These are phyloP conservation scores for Notodromas monacha DNA, from an alignment of 2,888 invertebrate species.

Conservation along the genomic window DNA sequence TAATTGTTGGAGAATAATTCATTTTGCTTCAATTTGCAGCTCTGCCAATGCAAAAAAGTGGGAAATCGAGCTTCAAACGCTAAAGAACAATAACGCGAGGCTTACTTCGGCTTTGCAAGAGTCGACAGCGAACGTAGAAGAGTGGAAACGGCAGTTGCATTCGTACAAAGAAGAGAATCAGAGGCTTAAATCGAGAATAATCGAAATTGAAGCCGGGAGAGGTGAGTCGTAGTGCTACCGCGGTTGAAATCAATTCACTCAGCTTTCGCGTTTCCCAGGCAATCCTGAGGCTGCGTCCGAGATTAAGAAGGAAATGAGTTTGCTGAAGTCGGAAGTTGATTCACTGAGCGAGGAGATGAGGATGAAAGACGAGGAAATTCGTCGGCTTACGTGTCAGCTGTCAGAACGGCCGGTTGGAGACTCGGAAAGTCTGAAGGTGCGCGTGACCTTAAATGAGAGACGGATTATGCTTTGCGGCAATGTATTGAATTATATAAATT, in stretches of 20 bases:
- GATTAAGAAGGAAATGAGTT: constrained; percentile 9
- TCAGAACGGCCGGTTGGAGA: constrained; percentile 9
- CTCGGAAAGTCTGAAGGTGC: constrained; percentile 12
- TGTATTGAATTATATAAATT: no score
- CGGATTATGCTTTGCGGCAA: no score
- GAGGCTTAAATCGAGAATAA: constrained; percentile 25
- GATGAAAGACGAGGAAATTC: constrained; percentile 48
- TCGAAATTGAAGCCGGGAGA: constrained; percentile 13
- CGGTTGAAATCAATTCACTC: no score
- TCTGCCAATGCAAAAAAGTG: constrained; percentile 94
- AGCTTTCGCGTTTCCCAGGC: no score
- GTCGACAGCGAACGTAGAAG: constrained; percentile 85
- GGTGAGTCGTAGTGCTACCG: no score
- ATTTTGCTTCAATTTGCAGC: constrained; percentile 20
- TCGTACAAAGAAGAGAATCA: constrained; percentile 47
- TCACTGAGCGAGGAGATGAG: constrained; percentile 45
- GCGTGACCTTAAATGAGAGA: no score
- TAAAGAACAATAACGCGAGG: constrained; percentile 80
- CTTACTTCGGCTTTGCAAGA: constrained; percentile 77
- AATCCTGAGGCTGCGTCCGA: constrained; percentile 9
- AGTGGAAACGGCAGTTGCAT: constrained; percentile 87
- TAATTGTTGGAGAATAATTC: background rate
- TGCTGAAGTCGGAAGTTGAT: constrained; percentile 27
- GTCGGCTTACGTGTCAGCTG: constrained; percentile 18
- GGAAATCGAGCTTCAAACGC: constrained; percentile 78